These are phyloP conservation scores for Struthidea cinerea DNA, from an alignment of 2,113 vertebrate genomes.

Conservation along the genomic window DNA sequence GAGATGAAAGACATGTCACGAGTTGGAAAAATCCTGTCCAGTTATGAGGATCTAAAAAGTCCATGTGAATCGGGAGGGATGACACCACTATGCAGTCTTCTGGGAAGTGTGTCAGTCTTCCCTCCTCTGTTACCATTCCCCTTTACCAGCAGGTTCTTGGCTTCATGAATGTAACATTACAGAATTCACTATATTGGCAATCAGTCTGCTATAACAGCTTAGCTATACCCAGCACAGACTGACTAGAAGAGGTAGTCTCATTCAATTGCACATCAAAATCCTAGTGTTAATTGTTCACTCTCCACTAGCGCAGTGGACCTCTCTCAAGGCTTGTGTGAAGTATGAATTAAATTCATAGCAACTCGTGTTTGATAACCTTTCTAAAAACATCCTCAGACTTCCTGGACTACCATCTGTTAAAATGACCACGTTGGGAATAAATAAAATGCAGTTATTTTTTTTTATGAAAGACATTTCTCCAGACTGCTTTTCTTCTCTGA, in stretches of 20 bases:
- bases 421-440: not conserved
- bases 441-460: not conserved
- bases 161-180: not conserved
- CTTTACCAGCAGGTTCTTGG: not conserved
- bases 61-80: not conserved
- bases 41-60: not conserved
- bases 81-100: not conserved
- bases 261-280: not conserved
- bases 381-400: not conserved
- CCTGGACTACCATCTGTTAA: not conserved
- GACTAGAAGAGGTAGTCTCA: not conserved
- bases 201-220: not conserved
- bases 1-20: not conserved
- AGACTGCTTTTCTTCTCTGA: not conserved
- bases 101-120: not conserved
- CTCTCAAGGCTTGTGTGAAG: not conserved
- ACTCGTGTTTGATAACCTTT: not conserved
- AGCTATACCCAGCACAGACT: not conserved
- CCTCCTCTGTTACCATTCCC: not conserved
- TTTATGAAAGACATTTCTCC: not conserved
- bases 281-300: not conserved
- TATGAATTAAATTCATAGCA: not conserved
- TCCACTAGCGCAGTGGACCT: not conserved
- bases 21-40: not conserved
- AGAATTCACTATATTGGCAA: not conserved